Percentiles rank a stretch among this genome's conserved stretches.
Evolutionary conservation across 2,797 vertebrate genomes (phyloP).

Genomic region (Argyrosomus regius): DNA sequence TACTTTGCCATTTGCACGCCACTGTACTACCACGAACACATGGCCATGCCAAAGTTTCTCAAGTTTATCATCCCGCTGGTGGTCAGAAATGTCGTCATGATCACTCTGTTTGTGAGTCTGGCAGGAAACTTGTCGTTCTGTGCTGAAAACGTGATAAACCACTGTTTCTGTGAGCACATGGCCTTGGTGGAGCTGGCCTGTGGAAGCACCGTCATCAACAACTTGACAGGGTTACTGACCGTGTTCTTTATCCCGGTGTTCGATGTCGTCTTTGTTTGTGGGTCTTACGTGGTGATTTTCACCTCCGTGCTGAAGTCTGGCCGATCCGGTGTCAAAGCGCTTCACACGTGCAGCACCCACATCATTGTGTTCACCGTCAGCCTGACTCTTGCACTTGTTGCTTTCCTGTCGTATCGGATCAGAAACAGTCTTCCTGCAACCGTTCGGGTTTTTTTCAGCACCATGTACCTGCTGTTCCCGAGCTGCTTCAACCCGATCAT

Average conservation of each 20-base stretch:
- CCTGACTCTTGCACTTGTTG: slow-evolving; percentile 48
- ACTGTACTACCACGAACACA: slow-evolving; percentile 56
- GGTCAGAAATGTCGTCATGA: slow-evolving; percentile 50
- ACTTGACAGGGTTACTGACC: slow-evolving; percentile 66
- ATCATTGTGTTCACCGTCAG: slow-evolving; percentile 74
- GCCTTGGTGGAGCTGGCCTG: slow-evolving; percentile 77
- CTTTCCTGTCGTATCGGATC: slow-evolving; percentile 72
- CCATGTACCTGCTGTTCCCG: slow-evolving; percentile 49
- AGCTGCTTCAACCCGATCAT: slow-evolving; percentile 54
- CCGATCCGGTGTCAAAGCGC: slow-evolving; percentile 61
- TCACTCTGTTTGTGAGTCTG: slow-evolving; percentile 46
- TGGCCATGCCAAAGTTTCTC: slow-evolving; percentile 44
- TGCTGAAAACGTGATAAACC: slow-evolving; percentile 61
- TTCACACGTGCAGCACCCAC: slow-evolving; percentile 79
- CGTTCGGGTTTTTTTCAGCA: slow-evolving; percentile 43
- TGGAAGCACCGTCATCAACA: slow-evolving; percentile 62
- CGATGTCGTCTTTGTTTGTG: slow-evolving; percentile 71
- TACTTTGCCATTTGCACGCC: slow-evolving; percentile 80
- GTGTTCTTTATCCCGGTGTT: slow-evolving; percentile 61
- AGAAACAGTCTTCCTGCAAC: slow-evolving; percentile 57
- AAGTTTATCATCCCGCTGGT: slow-evolving; percentile 38
- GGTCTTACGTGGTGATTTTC: slow-evolving; percentile 77
- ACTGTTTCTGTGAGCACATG: slow-evolving; percentile 85
- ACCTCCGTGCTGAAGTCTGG: slow-evolving; percentile 64
- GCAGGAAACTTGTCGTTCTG: slow-evolving; percentile 70